Conservation (phyloP, 2,113 vertebrate species). For the Petromus typicus region DNA sequence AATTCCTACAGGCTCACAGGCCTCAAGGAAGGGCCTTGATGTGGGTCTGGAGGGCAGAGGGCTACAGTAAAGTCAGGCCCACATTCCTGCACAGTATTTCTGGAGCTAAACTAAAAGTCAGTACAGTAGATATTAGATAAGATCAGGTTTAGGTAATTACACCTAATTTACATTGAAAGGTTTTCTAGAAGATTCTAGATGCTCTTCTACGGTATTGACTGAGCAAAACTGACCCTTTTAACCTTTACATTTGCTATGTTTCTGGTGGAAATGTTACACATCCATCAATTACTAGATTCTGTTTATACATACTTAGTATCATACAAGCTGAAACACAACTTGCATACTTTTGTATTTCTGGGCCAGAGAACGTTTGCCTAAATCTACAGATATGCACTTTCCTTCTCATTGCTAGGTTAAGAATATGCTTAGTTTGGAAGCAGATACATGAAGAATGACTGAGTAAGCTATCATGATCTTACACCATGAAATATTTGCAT, state of each 20-base stretch:
- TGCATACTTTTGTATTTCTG: not conserved
- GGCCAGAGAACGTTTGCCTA: not conserved
- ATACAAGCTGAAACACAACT: not conserved
- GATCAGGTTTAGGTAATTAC: not conserved
- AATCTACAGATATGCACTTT: not conserved
- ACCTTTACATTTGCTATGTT: not conserved
- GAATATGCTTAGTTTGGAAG: not conserved
- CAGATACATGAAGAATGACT: not conserved
- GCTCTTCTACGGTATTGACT: accelerated
- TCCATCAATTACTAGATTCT: not conserved
- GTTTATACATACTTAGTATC: not conserved
- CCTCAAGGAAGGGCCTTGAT: not conserved
- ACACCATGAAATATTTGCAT: not conserved
- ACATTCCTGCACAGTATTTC: accelerated
- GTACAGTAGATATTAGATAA: not conserved
- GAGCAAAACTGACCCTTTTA: not conserved
- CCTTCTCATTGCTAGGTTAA: not conserved
- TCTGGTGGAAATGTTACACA: not conserved
- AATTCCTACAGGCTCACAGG: not conserved
- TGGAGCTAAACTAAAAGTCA: not conserved
- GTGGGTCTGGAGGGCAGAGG: not conserved
- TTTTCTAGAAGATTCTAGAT: not conserved
- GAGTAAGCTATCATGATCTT: not conserved
- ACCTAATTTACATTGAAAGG: not conserved
- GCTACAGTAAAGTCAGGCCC: not conserved